Evolutionary conservation across 2,888 invertebrate genomes (phyloP), one percentile per base, ranked within the genome.

Genomic region (Drosophila algonquin): DNA sequence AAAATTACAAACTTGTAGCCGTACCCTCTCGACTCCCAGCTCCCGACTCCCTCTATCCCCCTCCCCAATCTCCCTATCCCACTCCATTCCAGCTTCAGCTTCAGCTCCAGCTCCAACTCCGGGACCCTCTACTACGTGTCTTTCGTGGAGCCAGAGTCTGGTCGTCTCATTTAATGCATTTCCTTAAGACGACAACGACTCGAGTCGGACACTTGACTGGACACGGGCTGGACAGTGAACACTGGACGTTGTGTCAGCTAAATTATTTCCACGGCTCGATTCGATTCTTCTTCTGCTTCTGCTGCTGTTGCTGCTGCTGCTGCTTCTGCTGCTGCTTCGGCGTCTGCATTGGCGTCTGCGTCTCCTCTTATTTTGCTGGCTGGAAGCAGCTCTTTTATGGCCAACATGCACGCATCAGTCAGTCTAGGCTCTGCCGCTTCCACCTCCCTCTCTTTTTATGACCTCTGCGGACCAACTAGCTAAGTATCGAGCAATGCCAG

Each of bases 391-490:
- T 70, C 81, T 84, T 83, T 87, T 83, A 87, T 87, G 85, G 82
- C 87, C 85, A 85, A 87, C 80, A 75, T 81, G 87, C 83, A 83
- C 83, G 83, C 87, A 83, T 83, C 80, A 79, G 74, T 87, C 83
- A 83, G 87, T 75, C 69, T 58, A 67, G 61, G 53, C 53, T 44
- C 40, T 16, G 35, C 30, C 73, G 69, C 75, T 64, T 73, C 71
- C 71, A 55, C 56, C 61, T 65, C 24, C 56, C 71, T 77, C 73
- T 70, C 77, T 87, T 85, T 87, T 83, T 83, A 87, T 83, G 88
- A 83, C 86, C 88, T 83, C 88, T 69, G 80, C 71, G 60, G 67
- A 60, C 82, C 53, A 80, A 73, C 79, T 73, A 75, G 35, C 50
- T 68, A 75, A 85, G 83, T 80, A 83, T 83, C 82, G 79, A 63